Percentiles rank a stretch among this genome's conserved stretches.
These are phyloP conservation scores for Heliconius sara DNA, from an alignment of 2,888 invertebrate species.

Conservation along the genomic window DNA sequence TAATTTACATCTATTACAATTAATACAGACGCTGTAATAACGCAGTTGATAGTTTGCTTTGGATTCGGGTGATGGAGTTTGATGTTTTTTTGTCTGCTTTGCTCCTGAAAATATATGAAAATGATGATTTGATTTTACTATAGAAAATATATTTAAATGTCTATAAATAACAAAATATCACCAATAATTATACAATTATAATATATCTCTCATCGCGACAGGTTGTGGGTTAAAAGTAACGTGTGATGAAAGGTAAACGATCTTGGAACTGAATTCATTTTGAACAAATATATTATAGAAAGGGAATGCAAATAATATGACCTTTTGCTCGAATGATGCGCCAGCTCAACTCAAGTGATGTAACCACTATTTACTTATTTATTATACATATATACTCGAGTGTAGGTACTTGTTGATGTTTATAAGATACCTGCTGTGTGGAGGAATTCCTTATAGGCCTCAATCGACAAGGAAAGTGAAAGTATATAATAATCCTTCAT, in stretches of 20 bases:
- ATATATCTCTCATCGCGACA: too few relatives aligned
- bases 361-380: slow-evolving; percentile 54
- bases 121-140: too few relatives aligned
- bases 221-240: too few relatives aligned
- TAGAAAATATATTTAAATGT: not conserved
- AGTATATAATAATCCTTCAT: slow-evolving; percentile 61
- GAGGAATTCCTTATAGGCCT: slow-evolving; percentile 56
- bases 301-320: slow-evolving; percentile 73
- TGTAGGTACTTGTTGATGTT: slow-evolving; percentile 44
- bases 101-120: too few relatives aligned
- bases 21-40: not conserved
- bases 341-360: slow-evolving; percentile 76
- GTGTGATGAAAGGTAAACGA: slow-evolving; percentile 56
- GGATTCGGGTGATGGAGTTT: too few relatives aligned
- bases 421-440: slow-evolving; percentile 51
- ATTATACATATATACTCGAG: slow-evolving; percentile 3
- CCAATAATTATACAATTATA: not conserved
- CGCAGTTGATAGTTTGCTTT: too few relatives aligned
- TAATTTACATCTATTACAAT: not conserved
- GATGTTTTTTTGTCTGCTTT: too few relatives aligned
- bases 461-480: slow-evolving; percentile 75
- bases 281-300: slow-evolving; percentile 66
- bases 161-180: not conserved
- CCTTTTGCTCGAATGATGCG: slow-evolving; percentile 78
- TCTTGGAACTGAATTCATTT: slow-evolving; percentile 61